Percentiles rank a stretch among this genome's conserved stretches.
Conservation (phyloP, 2,888 invertebrate species). For the Drosophila tanythrix region DNA sequence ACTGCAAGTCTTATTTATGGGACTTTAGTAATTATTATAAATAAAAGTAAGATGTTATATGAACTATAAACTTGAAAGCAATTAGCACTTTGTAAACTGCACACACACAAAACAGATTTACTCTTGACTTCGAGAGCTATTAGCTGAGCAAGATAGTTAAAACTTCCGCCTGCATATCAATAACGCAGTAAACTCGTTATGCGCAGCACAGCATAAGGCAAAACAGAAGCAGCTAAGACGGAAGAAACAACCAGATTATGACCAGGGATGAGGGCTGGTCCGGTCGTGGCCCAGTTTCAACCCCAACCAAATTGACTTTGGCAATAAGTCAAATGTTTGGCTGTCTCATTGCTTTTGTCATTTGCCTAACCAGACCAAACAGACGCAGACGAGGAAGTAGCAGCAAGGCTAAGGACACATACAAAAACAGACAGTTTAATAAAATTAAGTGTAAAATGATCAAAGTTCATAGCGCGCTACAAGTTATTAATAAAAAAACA, state of each 20-base stretch:
- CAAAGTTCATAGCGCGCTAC: slow-evolving; percentile 41
- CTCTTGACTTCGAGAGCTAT: slow-evolving; percentile 18
- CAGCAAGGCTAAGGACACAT: slow-evolving; percentile 10
- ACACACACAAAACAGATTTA: slow-evolving; percentile 13
- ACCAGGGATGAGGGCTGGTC: slow-evolving; percentile 12
- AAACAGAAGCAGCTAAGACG: slow-evolving; percentile 16
- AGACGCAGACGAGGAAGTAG: background rate
- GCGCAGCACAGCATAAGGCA: slow-evolving; percentile 22
- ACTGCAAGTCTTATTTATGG: background rate
- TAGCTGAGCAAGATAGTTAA: slow-evolving; percentile 31
- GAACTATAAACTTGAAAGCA: slow-evolving; percentile 30
- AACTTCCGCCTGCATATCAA: slow-evolving; percentile 63
- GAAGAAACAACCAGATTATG: slow-evolving; percentile 1
- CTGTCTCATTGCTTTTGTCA: slow-evolving; percentile 37
- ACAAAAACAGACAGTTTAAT: slow-evolving; percentile 37
- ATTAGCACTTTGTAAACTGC: slow-evolving; percentile 31
- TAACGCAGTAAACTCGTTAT: slow-evolving; percentile 61
- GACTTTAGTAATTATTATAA: background rate
- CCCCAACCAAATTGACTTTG: slow-evolving; percentile 39
- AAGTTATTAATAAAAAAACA: slow-evolving; percentile 20
- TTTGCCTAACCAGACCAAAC: background rate
- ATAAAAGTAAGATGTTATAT: background rate
- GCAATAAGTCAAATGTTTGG: slow-evolving; percentile 47
- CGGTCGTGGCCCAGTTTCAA: slow-evolving; percentile 1
- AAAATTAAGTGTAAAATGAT: slow-evolving; percentile 77